Base-by-base conservation (phyloP, 2,113 vertebrate genomes). In the Ia io region DNA sequence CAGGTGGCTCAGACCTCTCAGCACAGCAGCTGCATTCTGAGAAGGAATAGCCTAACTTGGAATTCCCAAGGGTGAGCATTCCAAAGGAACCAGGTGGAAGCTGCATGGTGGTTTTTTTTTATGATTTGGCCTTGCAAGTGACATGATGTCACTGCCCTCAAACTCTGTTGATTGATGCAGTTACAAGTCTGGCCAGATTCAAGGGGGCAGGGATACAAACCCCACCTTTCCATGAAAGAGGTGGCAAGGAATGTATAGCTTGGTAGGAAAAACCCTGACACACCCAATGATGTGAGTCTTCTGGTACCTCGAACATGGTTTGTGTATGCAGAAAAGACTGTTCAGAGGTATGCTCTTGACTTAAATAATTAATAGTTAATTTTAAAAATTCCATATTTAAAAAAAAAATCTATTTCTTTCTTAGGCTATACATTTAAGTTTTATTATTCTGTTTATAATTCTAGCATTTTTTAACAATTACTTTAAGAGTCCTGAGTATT, bases 141-240 rank as follows among this genome's bases (percentile, higher is more conserved):
- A n/a, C 18, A 22, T 59, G 40, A 37, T 22, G 6, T 63, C 18
- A 32, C 32, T 63, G 42, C 13, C 47, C 9, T 63, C 59, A 65
- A 63, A 63, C 22, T 69, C 65, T 74, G 32, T 63, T 83, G 70
- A 70, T 18, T 74, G 53, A 78, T 42, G 35, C 25, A 79, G 32
- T 40, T 94, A 11, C 20, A 86, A 59, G 22, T 87, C 32, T 96
- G 84, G 69, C 69, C 79, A 91, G 77, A 86, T 73, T 88, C 69
- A 87, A 82, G 69, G 42, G 12, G 28, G 47, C 2, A 37, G 63
- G 70, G 25, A 78, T 3, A 6, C 22, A 80, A 87, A 77, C 42
- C 28, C 32, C 40, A 87, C 17, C 37, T 85, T 37, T 70, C 40
- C 35, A 18, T 32, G 88, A 92, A 14, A 89, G 82, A 84, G 80